Conservation (phyloP, 2,888 invertebrate genomes). For the Bombylius discolor region DNA sequence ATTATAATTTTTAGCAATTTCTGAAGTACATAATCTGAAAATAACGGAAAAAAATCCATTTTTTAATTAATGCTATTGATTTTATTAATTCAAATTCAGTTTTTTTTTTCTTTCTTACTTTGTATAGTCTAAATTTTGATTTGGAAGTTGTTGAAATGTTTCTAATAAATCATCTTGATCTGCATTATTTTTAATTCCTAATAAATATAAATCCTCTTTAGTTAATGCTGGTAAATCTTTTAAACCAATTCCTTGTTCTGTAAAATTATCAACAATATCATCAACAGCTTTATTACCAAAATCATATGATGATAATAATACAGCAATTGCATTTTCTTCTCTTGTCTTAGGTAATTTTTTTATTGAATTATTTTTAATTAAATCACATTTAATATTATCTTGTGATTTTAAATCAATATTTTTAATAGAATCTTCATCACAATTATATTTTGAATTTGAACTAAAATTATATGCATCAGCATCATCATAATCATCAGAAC, state of each 20-base stretch:
- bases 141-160: constrained; percentile 24
- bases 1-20: constrained; percentile 23
- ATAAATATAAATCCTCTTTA: constrained; percentile 22
- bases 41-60: background rate
- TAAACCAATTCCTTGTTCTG: constrained; percentile 24
- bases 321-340: constrained; percentile 7
- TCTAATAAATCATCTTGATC: constrained; percentile 22
- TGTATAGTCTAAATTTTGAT: constrained; percentile 26
- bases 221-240: constrained; percentile 27
- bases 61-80: background rate
- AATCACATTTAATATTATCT: background rate
- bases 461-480: too few relatives aligned
- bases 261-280: constrained; percentile 19
- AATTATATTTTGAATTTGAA: too few relatives aligned
- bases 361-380: background rate
- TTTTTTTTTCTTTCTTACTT: constrained; percentile 20
- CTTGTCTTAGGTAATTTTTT: background rate
- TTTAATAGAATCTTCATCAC: too few relatives aligned
- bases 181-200: constrained; percentile 22
- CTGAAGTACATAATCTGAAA: constrained; percentile 18
- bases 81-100: background rate
- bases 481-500: too few relatives aligned
- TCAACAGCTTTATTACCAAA: constrained; percentile 6
- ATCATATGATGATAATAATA: constrained; percentile 3
- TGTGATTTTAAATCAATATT: too few relatives aligned